Evolutionary conservation across 2,888 invertebrate genomes (phyloP), one percentile per base, ranked within the genome.

Genomic region (Volucella inflata): DNA sequence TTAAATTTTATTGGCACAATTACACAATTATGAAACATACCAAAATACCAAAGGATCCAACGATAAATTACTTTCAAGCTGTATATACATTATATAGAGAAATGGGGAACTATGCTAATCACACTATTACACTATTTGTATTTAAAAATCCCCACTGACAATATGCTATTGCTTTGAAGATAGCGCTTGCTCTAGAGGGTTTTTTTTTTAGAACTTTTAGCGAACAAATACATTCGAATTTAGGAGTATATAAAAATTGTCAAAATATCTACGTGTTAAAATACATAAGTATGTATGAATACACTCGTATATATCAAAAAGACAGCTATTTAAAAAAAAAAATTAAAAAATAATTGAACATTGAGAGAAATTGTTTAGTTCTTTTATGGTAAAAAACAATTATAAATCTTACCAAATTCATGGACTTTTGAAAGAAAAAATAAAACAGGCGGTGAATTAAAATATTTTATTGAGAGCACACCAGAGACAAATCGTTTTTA

Each of bases 1-100:
- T 55, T 53, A 46, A 74, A 72, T 53, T 17, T 67, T 51, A 17
- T 44, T 60, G 62, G 30, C 30, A 53, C 60, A 60, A 51, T 44
- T 53, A 62, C 38, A 62, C 8, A 64, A 64, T 68, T 75, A 6
- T 30, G 55, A 78, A 51, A 79, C 68, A 83, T 64, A 83, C 74
- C 55, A 83, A 83, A 59, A 79, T 79, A 84, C 84, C 84, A 84
- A 84, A 84, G 84, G 84, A 84, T 75, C 64, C 65, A 71, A 80
- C 53, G 75, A 71, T 79, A 65, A 65, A 71, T 71, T 80, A 70
- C 74, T 80, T 75, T 75, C 64, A 79, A 79, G n/a, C 46, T 79
- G 83, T 84, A 70, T 40, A 79, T 81, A 70, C 40, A 60, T 36
- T 46, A 60, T 77, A 38, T 30, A 53, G 64, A 72, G 68, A 17